Percentiles rank a stretch among this genome's conserved stretches.
phyloP scores from a whole-genome alignment of 2,797 vertebrate genomes.

The Loris lydekkerianus region DNA sequence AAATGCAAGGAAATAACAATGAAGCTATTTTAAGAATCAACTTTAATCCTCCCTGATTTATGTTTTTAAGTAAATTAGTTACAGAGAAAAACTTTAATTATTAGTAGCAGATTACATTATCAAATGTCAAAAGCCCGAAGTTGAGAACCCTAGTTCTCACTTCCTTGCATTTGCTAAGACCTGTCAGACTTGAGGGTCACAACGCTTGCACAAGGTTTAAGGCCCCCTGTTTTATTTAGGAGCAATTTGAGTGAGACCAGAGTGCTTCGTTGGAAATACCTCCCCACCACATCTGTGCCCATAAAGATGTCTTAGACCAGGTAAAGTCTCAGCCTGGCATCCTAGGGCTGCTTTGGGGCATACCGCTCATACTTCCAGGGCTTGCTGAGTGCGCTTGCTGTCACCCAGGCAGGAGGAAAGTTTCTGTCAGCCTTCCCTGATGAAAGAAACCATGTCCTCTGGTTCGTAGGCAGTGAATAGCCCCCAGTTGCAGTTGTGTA shows the following conservation, averaged over 20 bases:
- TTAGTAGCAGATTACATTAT: not conserved
- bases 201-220: accelerated
- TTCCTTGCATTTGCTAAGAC: no score
- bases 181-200: accelerated
- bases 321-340: no score
- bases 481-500: no score
- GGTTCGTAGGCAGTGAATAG: not conserved
- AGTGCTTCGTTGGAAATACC: not conserved
- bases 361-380: accelerated
- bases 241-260: not conserved
- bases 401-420: no score
- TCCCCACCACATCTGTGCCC: not conserved
- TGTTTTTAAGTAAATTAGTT: not conserved
- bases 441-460: not conserved
- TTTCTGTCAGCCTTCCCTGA: not conserved
- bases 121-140: not conserved
- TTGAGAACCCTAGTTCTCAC: not conserved
- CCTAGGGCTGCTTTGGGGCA: not conserved
- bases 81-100: not conserved
- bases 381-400: no score
- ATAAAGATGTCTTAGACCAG: no score
- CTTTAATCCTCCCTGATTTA: not conserved
- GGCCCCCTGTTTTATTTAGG: no score
- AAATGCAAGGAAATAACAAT: not conserved
- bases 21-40: not conserved